These are phyloP conservation scores for Heliocidaris tuberculata DNA, from an alignment of 35 echinoderm and acorn worm genomes.

Conservation along the genomic window DNA sequence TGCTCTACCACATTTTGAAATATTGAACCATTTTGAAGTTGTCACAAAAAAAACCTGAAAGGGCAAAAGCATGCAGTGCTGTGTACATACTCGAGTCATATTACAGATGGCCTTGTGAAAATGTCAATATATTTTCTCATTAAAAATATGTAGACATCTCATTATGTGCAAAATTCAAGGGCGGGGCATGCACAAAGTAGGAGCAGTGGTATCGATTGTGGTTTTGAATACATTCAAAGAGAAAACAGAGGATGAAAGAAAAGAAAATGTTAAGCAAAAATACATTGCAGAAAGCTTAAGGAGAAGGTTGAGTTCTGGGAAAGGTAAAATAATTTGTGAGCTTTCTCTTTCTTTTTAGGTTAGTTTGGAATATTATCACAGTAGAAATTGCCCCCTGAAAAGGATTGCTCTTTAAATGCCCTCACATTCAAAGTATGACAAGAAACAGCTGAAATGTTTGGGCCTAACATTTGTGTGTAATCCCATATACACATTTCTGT, in stretches of 20 bases:
- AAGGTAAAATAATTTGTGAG: not conserved
- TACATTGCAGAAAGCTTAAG: not conserved
- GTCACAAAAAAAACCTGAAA: not conserved
- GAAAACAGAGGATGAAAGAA: not conserved
- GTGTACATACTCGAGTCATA: not conserved
- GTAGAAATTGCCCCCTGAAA: no score
- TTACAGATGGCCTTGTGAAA: not conserved
- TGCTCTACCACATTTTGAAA: not conserved
- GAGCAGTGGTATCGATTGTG: not conserved
- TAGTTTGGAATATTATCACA: not conserved
- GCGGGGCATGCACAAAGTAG: not conserved
- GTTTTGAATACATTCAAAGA: not conserved
- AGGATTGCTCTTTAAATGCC: no score
- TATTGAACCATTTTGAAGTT: not conserved
- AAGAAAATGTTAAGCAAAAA: not conserved
- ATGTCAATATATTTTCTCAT: conserved; percentile 13
- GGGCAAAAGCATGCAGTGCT: not conserved
- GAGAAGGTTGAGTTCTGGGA: not conserved
- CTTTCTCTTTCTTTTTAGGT: not conserved
- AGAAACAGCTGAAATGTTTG: no score
- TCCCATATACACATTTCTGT: no score
- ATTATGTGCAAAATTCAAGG: not conserved
- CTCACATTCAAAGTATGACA: no score
- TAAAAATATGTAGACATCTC: not conserved
- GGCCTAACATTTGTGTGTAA: no score